Evolutionary conservation across 2,113 vertebrate species (phyloP).

Genomic region (Paedocypris sp.): DNA sequence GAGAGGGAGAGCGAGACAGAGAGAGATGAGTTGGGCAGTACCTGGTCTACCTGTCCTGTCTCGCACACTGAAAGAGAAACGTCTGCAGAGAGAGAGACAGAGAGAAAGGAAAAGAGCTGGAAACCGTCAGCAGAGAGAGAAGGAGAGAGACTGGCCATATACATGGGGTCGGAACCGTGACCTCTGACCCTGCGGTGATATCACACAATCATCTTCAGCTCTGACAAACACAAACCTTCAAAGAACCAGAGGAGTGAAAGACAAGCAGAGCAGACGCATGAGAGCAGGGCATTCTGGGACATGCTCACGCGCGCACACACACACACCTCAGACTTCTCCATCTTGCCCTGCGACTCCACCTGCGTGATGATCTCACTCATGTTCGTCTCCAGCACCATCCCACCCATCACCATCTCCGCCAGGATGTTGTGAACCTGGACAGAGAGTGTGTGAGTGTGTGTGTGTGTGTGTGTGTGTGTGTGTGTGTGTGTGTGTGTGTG

Average conservation of each 20-base stretch:
- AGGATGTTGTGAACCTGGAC: constrained; percentile 93
- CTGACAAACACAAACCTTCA: no score
- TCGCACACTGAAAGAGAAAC: constrained; percentile 99
- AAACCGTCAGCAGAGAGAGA: constrained; percentile 89
- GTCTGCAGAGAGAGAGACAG: constrained; percentile 89
- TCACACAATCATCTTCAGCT: constrained; percentile 16
- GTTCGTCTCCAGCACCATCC: constrained; percentile 98
- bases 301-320: constrained; percentile 45
- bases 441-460: not conserved
- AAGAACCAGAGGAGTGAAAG: constrained; percentile 34
- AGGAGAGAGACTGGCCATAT: no score
- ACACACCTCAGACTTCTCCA: constrained; percentile 97
- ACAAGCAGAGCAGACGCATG: constrained; percentile 49
- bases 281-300: constrained; percentile 48
- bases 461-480: not conserved
- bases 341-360: constrained; percentile 94
- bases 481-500: no score
- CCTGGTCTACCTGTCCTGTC: constrained; percentile 99
- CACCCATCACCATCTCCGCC: constrained; percentile 99
- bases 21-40: constrained; percentile 85
- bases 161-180: no score
- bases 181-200: no score
- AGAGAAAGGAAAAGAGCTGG: constrained; percentile 97
- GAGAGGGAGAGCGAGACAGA: no score
- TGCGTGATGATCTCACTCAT: constrained; percentile 99